Conservation (phyloP, 2,113 vertebrate genomes). For the Ptilonorhynchus violaceus region DNA sequence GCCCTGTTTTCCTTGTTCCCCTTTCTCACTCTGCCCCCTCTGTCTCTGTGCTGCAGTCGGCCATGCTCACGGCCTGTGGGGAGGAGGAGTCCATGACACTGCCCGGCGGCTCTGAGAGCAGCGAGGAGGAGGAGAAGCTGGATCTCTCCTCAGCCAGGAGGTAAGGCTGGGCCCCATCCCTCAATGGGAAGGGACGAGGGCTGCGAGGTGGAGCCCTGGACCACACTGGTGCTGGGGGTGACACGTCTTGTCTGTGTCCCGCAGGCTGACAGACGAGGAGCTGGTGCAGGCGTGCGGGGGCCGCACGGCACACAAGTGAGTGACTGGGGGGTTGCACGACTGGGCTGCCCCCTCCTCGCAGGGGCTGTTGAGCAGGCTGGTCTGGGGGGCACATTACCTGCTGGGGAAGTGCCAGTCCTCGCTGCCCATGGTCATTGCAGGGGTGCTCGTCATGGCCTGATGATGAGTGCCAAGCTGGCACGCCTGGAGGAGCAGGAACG, state of each 20-base stretch:
- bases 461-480: constrained; percentile 91
- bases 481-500: constrained; percentile 90
- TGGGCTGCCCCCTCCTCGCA: background rate
- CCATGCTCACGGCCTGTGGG: constrained; percentile 77
- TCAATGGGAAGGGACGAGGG: rapidly evolving
- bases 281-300: constrained; percentile 87
- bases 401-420: background rate
- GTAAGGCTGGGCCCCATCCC: constrained; percentile 33
- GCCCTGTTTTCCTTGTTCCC: background rate
- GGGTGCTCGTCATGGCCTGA: constrained; percentile 87
- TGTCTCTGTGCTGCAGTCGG: constrained; percentile 66
- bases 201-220: background rate
- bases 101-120: constrained; percentile 41
- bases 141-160: constrained; percentile 79
- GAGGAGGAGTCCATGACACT: constrained; percentile 72
- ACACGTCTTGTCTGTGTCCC: background rate
- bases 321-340: rapidly evolving
- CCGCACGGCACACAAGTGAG: constrained; percentile 94
- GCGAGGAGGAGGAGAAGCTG: constrained; percentile 76
- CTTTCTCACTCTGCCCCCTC: background rate
- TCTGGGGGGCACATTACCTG: background rate
- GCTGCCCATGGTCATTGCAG: background rate
- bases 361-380: background rate
- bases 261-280: constrained; percentile 83
- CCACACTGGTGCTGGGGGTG: rapidly evolving